These are phyloP conservation scores for Oegoconia quadripuncta DNA, from an alignment of 2,888 invertebrate genomes.

Conservation along the genomic window DNA sequence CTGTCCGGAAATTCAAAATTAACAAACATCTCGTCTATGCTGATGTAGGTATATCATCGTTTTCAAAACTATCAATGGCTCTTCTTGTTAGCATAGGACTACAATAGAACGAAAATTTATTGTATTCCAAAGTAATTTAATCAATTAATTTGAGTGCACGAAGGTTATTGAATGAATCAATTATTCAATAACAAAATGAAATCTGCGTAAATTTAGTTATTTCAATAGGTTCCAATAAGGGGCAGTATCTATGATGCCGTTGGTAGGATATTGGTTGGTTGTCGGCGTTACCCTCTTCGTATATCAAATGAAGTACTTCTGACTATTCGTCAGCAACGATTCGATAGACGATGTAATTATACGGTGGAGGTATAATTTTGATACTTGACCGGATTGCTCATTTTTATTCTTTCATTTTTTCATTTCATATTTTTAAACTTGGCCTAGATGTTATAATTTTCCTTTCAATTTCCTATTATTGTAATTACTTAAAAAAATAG, in stretches of 20 bases:
- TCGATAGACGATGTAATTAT: slow-evolving; percentile 57
- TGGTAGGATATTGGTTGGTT: slow-evolving; percentile 37
- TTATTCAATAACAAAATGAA: slow-evolving; percentile 47
- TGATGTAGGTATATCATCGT: no score
- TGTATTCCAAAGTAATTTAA: background rate
- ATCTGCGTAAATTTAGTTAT: slow-evolving; percentile 51
- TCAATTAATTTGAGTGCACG: background rate
- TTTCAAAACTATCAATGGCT: no score
- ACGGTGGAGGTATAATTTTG: slow-evolving; percentile 29
- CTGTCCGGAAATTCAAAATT: no score
- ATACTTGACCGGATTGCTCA: slow-evolving; percentile 20
- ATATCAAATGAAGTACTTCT: slow-evolving; percentile 73
- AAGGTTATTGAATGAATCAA: slow-evolving; percentile 38
- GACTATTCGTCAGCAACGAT: slow-evolving; percentile 66
- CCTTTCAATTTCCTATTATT: no score
- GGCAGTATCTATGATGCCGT: no score
- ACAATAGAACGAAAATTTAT: background rate
- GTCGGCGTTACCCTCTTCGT: slow-evolving; percentile 60
- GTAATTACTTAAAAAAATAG: no score
- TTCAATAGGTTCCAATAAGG: slow-evolving; percentile 27
- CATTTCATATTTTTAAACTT: no score
- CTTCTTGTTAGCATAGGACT: background rate
- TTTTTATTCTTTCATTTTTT: no score
- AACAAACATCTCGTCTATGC: no score
- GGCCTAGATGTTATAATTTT: no score